Conservation (phyloP, 2,797 vertebrate species). For the Anabas testudineus region DNA sequence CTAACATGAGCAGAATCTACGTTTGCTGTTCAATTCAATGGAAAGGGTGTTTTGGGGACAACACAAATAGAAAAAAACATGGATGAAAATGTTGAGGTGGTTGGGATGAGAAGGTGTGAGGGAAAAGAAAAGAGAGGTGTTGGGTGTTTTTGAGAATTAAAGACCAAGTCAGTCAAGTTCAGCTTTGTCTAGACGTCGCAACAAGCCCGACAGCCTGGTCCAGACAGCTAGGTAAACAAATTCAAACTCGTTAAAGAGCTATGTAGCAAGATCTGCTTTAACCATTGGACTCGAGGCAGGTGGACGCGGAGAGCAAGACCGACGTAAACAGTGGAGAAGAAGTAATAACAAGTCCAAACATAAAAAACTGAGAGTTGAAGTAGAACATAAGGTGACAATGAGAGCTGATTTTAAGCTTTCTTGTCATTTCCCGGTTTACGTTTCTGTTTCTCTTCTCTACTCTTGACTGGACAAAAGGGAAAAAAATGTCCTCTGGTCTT, state of each 20-base stretch:
- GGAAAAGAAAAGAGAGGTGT: slow-evolving; percentile 40
- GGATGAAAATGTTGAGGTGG: background rate
- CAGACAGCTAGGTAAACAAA: slow-evolving; percentile 73
- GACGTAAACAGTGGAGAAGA: slow-evolving; percentile 31
- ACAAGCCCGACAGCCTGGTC: slow-evolving; percentile 47
- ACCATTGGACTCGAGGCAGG: slow-evolving; percentile 59
- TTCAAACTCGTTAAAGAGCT: slow-evolving; percentile 30
- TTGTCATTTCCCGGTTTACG: slow-evolving; percentile 51
- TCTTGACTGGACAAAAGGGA: slow-evolving; percentile 30
- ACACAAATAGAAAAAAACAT: background rate
- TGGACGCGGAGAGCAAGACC: slow-evolving; percentile 23
- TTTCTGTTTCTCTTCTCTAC: slow-evolving; percentile 37
- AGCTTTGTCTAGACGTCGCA: slow-evolving; percentile 68
- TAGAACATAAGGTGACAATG: slow-evolving; percentile 9
- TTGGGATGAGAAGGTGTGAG: background rate
- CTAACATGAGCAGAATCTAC: slow-evolving; percentile 41
- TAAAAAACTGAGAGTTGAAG: background rate
- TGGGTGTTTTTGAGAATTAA: slow-evolving; percentile 65
- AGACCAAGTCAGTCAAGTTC: slow-evolving; percentile 59
- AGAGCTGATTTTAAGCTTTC: slow-evolving; percentile 47
- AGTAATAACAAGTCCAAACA: slow-evolving; percentile 21
- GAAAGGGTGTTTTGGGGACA: background rate
- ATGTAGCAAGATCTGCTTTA: slow-evolving; percentile 29
- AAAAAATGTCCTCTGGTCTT: slow-evolving; percentile 45
- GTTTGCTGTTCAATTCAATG: slow-evolving; percentile 4